phyloP scores from a whole-genome alignment of 2,888 invertebrate genomes.

The Aradus depressus region DNA sequence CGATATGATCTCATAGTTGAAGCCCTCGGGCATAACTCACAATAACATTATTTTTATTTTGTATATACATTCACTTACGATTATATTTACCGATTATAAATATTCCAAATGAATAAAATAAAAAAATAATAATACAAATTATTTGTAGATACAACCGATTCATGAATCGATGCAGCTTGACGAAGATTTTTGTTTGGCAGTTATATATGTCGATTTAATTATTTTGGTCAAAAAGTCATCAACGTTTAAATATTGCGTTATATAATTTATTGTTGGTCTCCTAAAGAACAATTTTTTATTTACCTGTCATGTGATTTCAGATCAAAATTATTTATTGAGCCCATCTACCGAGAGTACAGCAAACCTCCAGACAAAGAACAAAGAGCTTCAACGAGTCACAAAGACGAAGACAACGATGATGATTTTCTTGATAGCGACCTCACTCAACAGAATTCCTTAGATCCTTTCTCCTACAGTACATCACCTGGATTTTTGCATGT shows the following conservation, averaged over 20 bases:
- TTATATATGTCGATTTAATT: neutral
- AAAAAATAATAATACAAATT: too few species aligned
- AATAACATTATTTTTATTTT: too few species aligned
- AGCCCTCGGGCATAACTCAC: too few species aligned
- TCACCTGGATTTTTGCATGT: constrained; percentile 38
- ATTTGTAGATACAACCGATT: too few species aligned
- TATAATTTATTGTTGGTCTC: neutral
- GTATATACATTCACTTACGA: too few species aligned
- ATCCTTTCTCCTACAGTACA: constrained; percentile 38
- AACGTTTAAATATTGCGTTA: neutral
- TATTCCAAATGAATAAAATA: too few species aligned
- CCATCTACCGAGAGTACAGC: constrained; percentile 45
- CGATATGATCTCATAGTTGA: too few species aligned
- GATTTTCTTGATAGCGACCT: constrained; percentile 31
- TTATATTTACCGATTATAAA: too few species aligned
- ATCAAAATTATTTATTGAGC: constrained; percentile 43
- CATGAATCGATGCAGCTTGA: too few species aligned
- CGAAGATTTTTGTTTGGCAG: too few species aligned
- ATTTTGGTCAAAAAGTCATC: neutral
- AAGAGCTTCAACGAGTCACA: constrained; percentile 20
- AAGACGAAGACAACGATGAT: constrained; percentile 28
- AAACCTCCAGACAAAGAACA: constrained; percentile 36
- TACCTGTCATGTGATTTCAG: constrained; percentile 34
- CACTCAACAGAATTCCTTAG: constrained; percentile 25
- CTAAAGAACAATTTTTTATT: neutral